Conservation (phyloP, 1,140 invertebrate species). For the Mylabris phalerata region DNA sequence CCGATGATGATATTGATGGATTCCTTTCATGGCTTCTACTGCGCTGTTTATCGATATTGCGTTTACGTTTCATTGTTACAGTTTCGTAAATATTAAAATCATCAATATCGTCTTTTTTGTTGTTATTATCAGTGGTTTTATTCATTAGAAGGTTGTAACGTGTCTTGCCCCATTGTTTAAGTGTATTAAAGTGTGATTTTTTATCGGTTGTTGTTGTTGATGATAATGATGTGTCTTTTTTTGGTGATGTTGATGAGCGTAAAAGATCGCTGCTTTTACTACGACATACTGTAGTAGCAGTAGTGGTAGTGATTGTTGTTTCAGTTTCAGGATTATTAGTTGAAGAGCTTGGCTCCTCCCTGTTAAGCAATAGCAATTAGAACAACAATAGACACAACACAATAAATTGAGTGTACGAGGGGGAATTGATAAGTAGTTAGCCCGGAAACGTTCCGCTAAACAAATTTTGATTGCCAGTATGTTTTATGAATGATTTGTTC, state of each 20-base stretch:
- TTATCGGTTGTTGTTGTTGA: constrained; percentile 43
- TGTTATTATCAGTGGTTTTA: constrained; percentile 40
- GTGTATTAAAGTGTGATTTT: constrained; percentile 68
- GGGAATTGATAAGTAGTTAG: no score
- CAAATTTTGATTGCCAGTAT: background rate
- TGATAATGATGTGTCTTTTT: constrained; percentile 46
- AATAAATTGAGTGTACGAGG: no score
- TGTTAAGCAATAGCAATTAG: constrained; percentile 25
- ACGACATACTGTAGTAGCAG: constrained; percentile 33
- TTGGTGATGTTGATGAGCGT: constrained; percentile 41
- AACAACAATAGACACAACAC: no score
- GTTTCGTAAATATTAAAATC: constrained; percentile 58
- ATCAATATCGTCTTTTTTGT: constrained; percentile 43
- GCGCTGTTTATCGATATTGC: constrained; percentile 48
- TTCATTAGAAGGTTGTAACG: constrained; percentile 66
- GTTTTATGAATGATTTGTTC: background rate
- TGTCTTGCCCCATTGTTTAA: constrained; percentile 76
- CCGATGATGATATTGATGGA: constrained; percentile 61
- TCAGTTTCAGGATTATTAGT: constrained; percentile 18
- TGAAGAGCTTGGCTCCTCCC: constrained; percentile 30
- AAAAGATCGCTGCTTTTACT: constrained; percentile 62
- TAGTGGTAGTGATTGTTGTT: constrained; percentile 7
- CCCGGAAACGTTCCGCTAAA: background rate
- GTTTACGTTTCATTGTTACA: constrained; percentile 50
- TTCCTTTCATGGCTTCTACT: constrained; percentile 60